A percentile compares a stretch with the other conserved stretches of the same genome.
phyloP scores from a whole-genome alignment of 2,888 invertebrate genomes.

The Pteria penguin region DNA sequence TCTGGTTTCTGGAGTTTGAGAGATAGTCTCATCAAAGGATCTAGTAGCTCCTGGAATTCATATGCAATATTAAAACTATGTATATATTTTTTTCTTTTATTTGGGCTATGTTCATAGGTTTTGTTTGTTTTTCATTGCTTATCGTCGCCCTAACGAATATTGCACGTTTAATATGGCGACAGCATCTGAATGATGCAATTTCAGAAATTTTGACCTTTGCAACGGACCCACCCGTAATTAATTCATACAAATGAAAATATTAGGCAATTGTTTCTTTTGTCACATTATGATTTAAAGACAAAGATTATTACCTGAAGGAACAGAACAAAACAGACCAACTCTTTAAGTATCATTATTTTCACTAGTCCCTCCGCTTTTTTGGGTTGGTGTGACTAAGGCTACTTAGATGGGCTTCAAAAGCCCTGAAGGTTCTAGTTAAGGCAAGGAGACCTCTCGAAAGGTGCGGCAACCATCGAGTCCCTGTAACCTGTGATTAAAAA shows the following conservation, averaged over 20 bases:
- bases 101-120: no score
- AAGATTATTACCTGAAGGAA: conserved; percentile 46
- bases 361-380: conserved; percentile 43
- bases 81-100: no score
- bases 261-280: not conserved
- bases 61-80: not conserved
- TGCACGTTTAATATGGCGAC: no score
- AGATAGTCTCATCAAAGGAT: conserved; percentile 38
- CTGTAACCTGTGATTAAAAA: conserved; percentile 49
- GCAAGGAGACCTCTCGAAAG: conserved; percentile 31
- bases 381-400: conserved; percentile 42
- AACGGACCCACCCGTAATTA: no score
- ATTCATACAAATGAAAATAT: not conserved
- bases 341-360: conserved; percentile 37
- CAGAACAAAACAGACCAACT: conserved; percentile 43
- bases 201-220: no score
- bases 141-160: no score
- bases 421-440: conserved; percentile 35
- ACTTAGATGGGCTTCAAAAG: conserved; percentile 42
- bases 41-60: conserved; percentile 38
- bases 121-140: no score
- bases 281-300: not conserved
- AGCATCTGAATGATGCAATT: no score
- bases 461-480: conserved; percentile 48
- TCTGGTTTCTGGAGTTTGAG: conserved; percentile 39